Conservation (phyloP, 1,140 invertebrate genomes). For the Laupala kohalensis region DNA sequence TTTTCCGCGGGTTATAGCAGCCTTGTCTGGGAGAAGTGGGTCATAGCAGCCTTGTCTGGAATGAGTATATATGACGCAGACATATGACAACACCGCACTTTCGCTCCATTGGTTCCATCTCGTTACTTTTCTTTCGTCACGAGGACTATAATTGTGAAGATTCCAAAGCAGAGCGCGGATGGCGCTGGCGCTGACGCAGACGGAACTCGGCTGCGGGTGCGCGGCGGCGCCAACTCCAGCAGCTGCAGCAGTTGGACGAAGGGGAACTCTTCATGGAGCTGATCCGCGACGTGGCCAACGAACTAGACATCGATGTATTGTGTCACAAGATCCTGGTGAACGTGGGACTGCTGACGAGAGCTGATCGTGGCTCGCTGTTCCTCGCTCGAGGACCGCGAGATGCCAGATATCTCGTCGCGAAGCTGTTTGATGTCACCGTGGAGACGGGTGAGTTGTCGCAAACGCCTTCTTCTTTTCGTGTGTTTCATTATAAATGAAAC, state of each 20-base stretch:
- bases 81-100: background rate
- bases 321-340: conserved; percentile 91
- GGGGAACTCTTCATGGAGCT: conserved; percentile 84
- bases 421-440: conserved; percentile 68
- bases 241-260: conserved; percentile 53
- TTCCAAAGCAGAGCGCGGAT: background rate
- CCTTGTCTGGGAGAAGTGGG: no score
- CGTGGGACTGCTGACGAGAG: conserved; percentile 71
- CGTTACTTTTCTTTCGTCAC: no score
- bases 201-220: background rate
- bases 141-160: no score
- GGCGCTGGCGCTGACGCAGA: background rate
- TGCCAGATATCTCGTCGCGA: conserved; percentile 69
- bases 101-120: background rate
- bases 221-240: conserved; percentile 25
- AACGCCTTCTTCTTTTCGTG: background rate
- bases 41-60: no score
- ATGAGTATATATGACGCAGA: no score
- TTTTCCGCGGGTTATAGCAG: no score
- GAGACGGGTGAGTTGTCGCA: conserved; percentile 6
- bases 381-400: conserved; percentile 64
- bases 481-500: no score
- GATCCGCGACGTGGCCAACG: conserved; percentile 83
- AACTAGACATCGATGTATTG: conserved; percentile 81
- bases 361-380: conserved; percentile 77